Base-by-base conservation (phyloP, 2,888 invertebrate genomes). In the Erpobdella octoculata region DNA sequence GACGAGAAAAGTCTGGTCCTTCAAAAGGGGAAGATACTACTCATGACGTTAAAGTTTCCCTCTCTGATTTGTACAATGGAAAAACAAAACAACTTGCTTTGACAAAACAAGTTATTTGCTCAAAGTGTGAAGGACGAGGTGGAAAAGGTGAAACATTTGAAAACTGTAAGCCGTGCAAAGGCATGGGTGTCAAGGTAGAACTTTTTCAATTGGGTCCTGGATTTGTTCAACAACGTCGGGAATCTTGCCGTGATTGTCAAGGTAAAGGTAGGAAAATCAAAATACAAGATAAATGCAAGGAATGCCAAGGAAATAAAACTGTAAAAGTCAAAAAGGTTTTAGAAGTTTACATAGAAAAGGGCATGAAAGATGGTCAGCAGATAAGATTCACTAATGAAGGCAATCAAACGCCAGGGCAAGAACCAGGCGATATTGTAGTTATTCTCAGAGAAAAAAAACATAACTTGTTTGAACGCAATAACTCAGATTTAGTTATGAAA, bases 11-110 rank as follows among this genome's bases (percentile, higher is more conserved):
- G 8, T 71, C 78, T 21, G 81, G 81, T 0, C 79, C 80, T 18
- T 70, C 75, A 28, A 81, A 81, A 78, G 93, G 92, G 75, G 93
- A 94, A 80, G 94, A 97, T 85, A 91, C 94, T 5, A 89, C 95
- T 71, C 97, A 97, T 83, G 93, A 94, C 79, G 85, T 98, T 76
- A 89, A 78, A 71, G 93, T 97, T 15, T 89, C 92, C 0, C 86
- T 98, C 67, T 95, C 96, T 79, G 96, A 97, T 81, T 83, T 98
- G 62, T 97, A 97, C 84, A 91, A 93, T 81, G 96, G 97, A 35
- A 88, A 91, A 72, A 91, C 91, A 9, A 87, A 95, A 70, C 96
- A 96, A 84, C 86, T 97, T 77, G 91, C 94, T 21, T 84, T 97
- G 71, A 92, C 93, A 83, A 95, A 95, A 85, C 93, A 91, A 83